A percentile compares a stretch with the other conserved stretches of the same genome.
phyloP scores from a whole-genome alignment of 2,888 invertebrate genomes.

The Psylliodes chrysocephalus region DNA sequence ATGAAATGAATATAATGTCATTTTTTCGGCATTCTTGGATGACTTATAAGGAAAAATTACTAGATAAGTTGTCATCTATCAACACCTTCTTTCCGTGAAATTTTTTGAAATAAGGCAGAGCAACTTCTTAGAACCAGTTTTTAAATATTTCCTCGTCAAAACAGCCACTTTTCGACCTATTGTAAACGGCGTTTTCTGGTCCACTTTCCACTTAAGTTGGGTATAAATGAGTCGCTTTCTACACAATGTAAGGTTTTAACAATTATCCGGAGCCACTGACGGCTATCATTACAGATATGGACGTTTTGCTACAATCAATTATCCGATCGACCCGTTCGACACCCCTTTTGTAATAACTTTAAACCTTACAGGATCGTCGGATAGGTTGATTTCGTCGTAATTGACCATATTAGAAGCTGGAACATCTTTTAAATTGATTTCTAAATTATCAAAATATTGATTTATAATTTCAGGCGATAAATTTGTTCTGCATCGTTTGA shows the following conservation, averaged over 20 bases:
- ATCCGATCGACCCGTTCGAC: constrained; percentile 23
- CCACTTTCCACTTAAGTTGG: constrained; percentile 35
- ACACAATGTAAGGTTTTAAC: constrained; percentile 41
- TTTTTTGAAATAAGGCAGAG: neutral
- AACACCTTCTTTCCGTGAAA: neutral
- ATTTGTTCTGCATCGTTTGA: neutral
- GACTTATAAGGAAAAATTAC: neutral
- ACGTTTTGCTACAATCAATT: constrained; percentile 41
- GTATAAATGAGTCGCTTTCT: constrained; percentile 39
- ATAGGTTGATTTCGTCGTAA: constrained; percentile 48
- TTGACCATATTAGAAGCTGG: constrained; percentile 44
- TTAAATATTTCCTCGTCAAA: neutral
- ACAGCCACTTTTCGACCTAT: neutral
- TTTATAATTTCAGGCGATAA: neutral
- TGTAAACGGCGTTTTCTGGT: neutral
- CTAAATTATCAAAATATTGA: neutral
- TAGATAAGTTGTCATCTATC: neutral
- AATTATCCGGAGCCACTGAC: no score
- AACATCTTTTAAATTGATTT: constrained; percentile 20
- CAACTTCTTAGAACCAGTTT: neutral
- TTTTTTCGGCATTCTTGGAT: neutral
- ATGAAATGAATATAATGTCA: neutral
- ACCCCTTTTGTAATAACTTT: constrained; percentile 35
- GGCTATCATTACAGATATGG: constrained; percentile 40
- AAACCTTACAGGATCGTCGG: constrained; percentile 51